Evolutionary conservation across 2,888 invertebrate species (phyloP), one percentile per base, ranked within the genome.

Genomic region (Macropis europaea): DNA sequence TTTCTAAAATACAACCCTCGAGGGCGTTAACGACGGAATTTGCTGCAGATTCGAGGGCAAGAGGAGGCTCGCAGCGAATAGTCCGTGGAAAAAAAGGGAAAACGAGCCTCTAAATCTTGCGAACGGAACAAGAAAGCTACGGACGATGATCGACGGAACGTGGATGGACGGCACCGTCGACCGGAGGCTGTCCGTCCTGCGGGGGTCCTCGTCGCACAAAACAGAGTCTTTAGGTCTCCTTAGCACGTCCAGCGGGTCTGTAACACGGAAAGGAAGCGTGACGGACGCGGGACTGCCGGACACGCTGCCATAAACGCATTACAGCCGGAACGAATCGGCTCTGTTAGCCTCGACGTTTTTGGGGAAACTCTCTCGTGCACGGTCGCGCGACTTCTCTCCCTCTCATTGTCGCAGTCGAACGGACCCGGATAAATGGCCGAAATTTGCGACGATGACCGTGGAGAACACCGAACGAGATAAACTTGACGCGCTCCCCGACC

Each of bases 311-410:
- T 88, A 86, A 88, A 87, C 83, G 87, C 84, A 87, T 88, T 85
- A 88, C 82, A 82, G 83, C 87, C 86, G 88, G 82, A 86, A 87
- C 89, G 86, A 88, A 88, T 87, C 76, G 73, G 54, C 73, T 67
- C 71, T 82, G 81, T 82, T 84, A 71, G 59, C 60, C 72, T 62
- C 69, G 71, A 84, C 86, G 86, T 83, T 83, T 79, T 82, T 81
- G 79, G 81, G 84, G 85, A 82, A 77, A 79, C 69, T 70, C 66
- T 67, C 74, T 61, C 47, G 40, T 68, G 54, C 45, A 74, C 38
- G 50, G 79, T 81, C 84, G 83, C 77, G 82, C 80, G 83, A 84
- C 82, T 78, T 77, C 73, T 59, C 22, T 45, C 24, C 30, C 69
- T 68, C 66, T 69, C 54, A 69, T 76, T 78, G 73, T 73, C 60